Base-by-base conservation (phyloP, 2,113 vertebrate species). In the Nyctereutes procyonoides region DNA sequence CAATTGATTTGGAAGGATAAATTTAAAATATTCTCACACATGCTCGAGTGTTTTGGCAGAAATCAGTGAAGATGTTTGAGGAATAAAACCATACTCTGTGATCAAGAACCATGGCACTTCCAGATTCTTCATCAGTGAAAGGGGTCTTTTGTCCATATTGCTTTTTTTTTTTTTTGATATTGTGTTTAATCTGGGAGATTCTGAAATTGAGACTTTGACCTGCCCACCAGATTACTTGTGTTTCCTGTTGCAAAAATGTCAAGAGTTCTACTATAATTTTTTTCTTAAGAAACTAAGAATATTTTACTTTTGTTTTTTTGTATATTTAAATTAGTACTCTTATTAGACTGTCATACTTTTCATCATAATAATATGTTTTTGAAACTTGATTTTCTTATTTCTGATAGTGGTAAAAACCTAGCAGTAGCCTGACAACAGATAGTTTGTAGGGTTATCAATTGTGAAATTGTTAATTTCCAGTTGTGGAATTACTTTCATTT, bases 371-470 rank as follows among this genome's bases (percentile, higher is more conserved):
- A 62, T 79, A 7, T 92, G 35, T 86, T 87, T 77, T 30, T 60
- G 56, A 88, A 65, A 55, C 24, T 56, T 94, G 55, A 88, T 60
- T 86, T 80, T 92, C 3, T 92, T 93, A 38, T 53, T 74, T 91
- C 35, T 77, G 53, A 43, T 55, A 69, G 26, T 82, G 55, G 35
- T 30, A 65, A 82, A 87, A 94, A 58, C 2, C 22, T 74, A 51
- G n/a, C 11, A 30, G 63, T 56, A 38, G 19, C 24, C 65, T 82
- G 19, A 43, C 11, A 71, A 79, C 30, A 82, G 43, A n/a, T 71
- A 17, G 62, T 77, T 89, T 95, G 85, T 85, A 81, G 32, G 35
- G 65, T 93, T 56, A 53, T 79, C 16, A 56, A 4, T 48, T 87
- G 43, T 63, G 8, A 93, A 86, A 43, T 38, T 55, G 20, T 48